Percentiles rank a stretch among this genome's conserved stretches.
Evolutionary conservation across 2,113 vertebrate genomes (phyloP).

Genomic region (Alligator mississippiensis): DNA sequence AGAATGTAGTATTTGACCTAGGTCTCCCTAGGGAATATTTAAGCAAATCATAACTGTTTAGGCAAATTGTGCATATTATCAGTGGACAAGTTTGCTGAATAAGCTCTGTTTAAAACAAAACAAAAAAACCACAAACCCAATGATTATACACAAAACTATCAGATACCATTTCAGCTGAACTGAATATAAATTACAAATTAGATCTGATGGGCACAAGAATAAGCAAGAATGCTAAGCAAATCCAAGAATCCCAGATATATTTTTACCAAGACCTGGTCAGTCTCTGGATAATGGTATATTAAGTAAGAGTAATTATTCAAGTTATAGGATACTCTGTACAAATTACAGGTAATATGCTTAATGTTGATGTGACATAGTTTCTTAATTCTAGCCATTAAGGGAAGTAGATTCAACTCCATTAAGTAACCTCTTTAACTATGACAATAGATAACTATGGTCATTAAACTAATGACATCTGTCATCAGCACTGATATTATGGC

Average conservation of each 20-base stretch:
- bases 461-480: constrained; percentile 70
- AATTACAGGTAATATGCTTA: constrained; percentile 68
- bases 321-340: constrained; percentile 55
- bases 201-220: background rate
- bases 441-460: constrained; percentile 56
- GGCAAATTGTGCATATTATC: background rate
- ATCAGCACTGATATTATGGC: constrained; percentile 30
- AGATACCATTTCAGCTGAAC: background rate
- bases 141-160: background rate
- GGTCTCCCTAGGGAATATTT: background rate
- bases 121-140: background rate
- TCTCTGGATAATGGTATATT: constrained; percentile 56
- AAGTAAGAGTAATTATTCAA: constrained; percentile 58
- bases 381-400: constrained; percentile 71
- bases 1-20: too few species aligned
- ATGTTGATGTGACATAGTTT: constrained; percentile 64
- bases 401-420: constrained; percentile 60
- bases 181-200: constrained; percentile 37
- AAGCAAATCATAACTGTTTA: background rate
- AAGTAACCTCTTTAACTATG: constrained; percentile 52
- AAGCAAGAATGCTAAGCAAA: constrained; percentile 16
- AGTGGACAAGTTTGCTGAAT: background rate
- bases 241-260: constrained; percentile 26
- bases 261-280: constrained; percentile 31
- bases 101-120: background rate